Percentiles rank a stretch among this genome's conserved stretches.
Evolutionary conservation across 2,113 vertebrate genomes (phyloP).

Genomic region (Dromiciops gliroides): DNA sequence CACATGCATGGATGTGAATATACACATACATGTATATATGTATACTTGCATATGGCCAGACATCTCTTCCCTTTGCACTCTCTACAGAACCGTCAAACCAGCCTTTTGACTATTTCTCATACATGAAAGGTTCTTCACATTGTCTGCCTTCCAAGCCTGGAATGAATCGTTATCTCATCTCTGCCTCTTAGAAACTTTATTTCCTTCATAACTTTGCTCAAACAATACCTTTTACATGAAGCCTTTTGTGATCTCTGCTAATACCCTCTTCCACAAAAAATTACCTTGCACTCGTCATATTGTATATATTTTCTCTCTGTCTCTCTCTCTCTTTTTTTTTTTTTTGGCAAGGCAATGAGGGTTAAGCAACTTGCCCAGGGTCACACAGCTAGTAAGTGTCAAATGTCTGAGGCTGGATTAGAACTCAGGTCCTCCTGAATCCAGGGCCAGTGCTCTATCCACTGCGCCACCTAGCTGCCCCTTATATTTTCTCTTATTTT

Average conservation of each 20-base stretch:
- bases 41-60: neutral
- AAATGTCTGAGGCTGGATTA: slow-evolving; percentile 26
- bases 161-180: neutral
- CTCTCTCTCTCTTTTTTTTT: no score
- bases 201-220: neutral
- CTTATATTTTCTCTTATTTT: no score
- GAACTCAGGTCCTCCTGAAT: slow-evolving; percentile 48
- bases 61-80: neutral
- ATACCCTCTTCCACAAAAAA: neutral
- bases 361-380: slow-evolving; percentile 14
- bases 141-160: neutral
- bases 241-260: neutral
- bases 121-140: neutral
- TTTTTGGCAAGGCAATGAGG: no score
- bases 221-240: neutral
- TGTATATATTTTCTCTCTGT: no score
- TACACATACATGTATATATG: neutral
- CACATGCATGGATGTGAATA: neutral
- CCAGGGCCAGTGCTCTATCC: slow-evolving; percentile 27
- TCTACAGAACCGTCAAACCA: neutral
- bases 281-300: neutral
- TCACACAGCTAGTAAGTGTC: slow-evolving; percentile 50
- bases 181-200: neutral
- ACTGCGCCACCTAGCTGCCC: neutral
- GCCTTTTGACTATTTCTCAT: neutral